Evolutionary conservation across 2,888 invertebrate genomes (phyloP), one percentile per base, ranked within the genome.

Genomic region (Ditula angustiorana): DNA sequence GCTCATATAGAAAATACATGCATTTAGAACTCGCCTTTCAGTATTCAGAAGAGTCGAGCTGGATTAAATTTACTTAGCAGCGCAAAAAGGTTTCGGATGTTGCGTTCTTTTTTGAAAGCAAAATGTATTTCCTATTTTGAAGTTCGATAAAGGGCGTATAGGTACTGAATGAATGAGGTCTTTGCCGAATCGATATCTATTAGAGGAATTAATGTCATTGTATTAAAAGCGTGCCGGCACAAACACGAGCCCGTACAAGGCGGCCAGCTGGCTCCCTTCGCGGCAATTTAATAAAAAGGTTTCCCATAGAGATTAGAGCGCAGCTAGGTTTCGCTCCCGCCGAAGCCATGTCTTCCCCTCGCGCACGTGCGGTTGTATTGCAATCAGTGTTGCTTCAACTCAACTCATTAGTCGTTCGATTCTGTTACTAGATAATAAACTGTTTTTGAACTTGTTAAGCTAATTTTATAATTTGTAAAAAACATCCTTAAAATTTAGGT

Each of bases 221-320:
- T 78, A 77, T 76, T 80, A 80, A 82, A 82, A 79, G 74, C 75
- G 73, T 71, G 74, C 65, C 69, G 60, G 76, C 76, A 83, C 82
- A 87, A 86, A 88, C 87, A 83, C 78, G 87, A 86, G 85, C 83
- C 91, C 90, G 78, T 90, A 92, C 87, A 90, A 92, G 83, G 82
- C 76, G 68, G 73, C 81, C 90, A 87, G 87, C 87, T 88, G 90
- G 77, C 78, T 73, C 73, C 76, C 69, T 72, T 64, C 70, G 67
- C 62, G 72, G 77, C 86, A 90, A 91, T 92, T 87, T 88, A 87
- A 88, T 92, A 90, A 92, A 92, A 92, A 91, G 92, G 92, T 90
- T 92, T 92, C 90, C 84, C 81, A 83, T 87, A 74, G 75, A 83
- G 81, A 83, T 82, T 79, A 77, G 69, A 61, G 62, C 53, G 60